Conservation (phyloP, 2,113 vertebrate species). For the Chloroceryle aenea region DNA sequence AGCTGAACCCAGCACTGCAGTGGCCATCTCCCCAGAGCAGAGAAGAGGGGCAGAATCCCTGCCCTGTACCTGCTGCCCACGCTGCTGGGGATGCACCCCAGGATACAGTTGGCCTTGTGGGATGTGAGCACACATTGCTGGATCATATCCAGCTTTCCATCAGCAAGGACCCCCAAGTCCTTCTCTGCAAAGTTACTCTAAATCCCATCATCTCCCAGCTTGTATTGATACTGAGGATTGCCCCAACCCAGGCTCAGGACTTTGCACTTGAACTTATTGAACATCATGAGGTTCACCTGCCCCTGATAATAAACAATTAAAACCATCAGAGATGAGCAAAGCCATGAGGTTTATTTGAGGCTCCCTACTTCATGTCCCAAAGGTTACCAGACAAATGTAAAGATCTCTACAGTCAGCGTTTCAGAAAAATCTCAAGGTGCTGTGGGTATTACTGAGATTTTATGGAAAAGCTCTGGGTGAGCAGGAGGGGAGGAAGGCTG, state of each 20-base stretch:
- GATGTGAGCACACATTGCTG: not conserved
- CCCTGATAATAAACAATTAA: not conserved
- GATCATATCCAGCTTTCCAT: not conserved
- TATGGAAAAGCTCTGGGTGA: not conserved
- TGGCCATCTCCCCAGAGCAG: not conserved
- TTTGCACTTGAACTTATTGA: not conserved
- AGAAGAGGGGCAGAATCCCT: not conserved
- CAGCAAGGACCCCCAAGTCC: not conserved
- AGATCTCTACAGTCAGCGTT: fast-evolving
- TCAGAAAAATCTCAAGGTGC: no score
- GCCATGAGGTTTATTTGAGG: not conserved
- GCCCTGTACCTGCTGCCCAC: not conserved
- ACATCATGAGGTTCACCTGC: not conserved
- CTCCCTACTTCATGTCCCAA: fast-evolving
- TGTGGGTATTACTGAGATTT: not conserved
- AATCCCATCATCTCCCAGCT: not conserved
- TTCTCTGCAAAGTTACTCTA: not conserved
- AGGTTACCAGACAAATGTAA: not conserved
- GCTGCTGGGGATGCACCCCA: not conserved
- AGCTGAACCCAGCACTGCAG: not conserved
- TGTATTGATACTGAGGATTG: not conserved
- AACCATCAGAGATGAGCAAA: not conserved
- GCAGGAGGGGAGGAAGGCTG: not conserved
- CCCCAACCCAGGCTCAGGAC: not conserved
- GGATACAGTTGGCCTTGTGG: not conserved